phyloP scores from a whole-genome alignment of 2,888 invertebrate species.

The Cheilosia scutellata region DNA sequence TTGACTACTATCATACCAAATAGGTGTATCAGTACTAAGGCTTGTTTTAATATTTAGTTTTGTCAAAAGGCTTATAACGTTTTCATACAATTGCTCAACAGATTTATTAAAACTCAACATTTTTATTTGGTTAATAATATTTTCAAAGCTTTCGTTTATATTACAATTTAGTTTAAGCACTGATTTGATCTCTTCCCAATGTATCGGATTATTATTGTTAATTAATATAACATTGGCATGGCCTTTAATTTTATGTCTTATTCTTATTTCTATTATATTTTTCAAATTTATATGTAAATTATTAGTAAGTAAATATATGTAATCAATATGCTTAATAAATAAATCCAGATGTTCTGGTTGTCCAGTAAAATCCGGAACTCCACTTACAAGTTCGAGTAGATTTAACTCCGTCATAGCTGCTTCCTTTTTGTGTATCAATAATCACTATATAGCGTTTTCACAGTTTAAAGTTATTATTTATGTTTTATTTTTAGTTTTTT shows the following conservation, averaged over 20 bases:
- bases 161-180: constrained; percentile 17
- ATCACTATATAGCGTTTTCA: not conserved
- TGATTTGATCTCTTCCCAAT: constrained; percentile 26
- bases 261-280: constrained; percentile 24
- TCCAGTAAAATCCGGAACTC: not conserved
- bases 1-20: constrained; percentile 38
- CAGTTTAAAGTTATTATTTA: constrained; percentile 1
- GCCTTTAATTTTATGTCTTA: constrained; percentile 43
- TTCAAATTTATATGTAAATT: constrained; percentile 6
- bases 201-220: constrained; percentile 44
- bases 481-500: not conserved
- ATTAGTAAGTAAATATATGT: not conserved
- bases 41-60: constrained; percentile 38
- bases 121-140: constrained; percentile 32
- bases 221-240: constrained; percentile 25
- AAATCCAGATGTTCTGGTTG: constrained; percentile 10
- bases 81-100: constrained; percentile 27
- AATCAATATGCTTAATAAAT: constrained; percentile 5
- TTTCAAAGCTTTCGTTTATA: constrained; percentile 32
- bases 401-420: constrained; percentile 16
- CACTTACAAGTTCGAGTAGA: not conserved
- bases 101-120: not conserved
- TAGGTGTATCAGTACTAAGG: constrained; percentile 10
- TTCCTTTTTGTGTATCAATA: constrained; percentile 9
- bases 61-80: constrained; percentile 2